Percentiles rank a stretch among this genome's conserved stretches.
Evolutionary conservation across 2,888 invertebrate genomes (phyloP).

Genomic region (Morinoia aosen): DNA sequence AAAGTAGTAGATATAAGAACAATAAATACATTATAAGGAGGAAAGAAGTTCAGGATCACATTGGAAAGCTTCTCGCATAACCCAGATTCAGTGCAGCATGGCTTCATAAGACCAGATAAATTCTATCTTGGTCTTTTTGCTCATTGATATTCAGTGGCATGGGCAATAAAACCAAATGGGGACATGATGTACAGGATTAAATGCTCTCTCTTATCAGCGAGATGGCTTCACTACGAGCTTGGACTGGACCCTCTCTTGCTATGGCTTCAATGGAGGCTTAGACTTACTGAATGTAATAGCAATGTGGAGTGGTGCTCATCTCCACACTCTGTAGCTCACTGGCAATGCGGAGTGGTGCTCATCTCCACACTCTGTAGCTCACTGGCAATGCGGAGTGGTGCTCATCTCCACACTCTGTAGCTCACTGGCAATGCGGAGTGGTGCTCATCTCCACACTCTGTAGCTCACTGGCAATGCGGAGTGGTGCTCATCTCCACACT

Average conservation of each 20-base stretch:
- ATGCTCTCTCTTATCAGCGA: neutral
- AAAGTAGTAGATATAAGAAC: too few species aligned
- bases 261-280: neutral
- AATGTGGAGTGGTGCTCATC: neutral
- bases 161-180: conserved; percentile 16
- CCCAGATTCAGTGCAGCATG: neutral
- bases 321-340: too few species aligned
- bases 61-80: neutral
- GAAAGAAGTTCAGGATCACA: neutral
- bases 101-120: neutral
- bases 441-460: too few species aligned
- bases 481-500: too few species aligned
- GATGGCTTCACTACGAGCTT: neutral
- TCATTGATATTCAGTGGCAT: neutral
- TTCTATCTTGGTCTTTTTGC: neutral
- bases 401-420: too few species aligned
- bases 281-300: neutral
- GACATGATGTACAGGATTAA: neutral
- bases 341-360: too few species aligned
- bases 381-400: too few species aligned
- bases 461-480: too few species aligned
- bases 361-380: too few species aligned
- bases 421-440: too few species aligned
- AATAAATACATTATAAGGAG: too few species aligned
- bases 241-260: neutral